A percentile compares a stretch with the other conserved stretches of the same genome.
Evolutionary conservation across 2,113 vertebrate genomes (phyloP).

Genomic region (Camelus dromedarius): DNA sequence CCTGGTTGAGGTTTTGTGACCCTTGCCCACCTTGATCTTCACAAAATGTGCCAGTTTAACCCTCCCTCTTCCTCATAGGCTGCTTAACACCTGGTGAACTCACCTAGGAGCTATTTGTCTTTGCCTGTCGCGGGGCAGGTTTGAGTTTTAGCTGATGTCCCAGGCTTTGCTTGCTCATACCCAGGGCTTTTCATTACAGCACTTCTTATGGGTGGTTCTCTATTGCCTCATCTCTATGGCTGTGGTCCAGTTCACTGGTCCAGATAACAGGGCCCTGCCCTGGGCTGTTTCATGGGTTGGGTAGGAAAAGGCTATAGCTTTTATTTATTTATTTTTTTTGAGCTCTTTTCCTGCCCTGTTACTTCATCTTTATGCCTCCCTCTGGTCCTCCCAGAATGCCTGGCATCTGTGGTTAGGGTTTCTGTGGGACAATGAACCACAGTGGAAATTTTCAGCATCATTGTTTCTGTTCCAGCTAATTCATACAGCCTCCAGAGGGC

Average conservation of each 20-base stretch:
- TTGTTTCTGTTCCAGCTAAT: background rate
- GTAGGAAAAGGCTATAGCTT: background rate
- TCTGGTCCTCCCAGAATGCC: background rate
- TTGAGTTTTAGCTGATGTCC: background rate
- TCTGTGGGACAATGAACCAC: background rate
- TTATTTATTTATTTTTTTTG: background rate
- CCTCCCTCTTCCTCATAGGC: background rate
- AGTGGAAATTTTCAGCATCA: background rate
- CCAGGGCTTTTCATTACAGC: background rate
- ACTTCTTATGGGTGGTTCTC: background rate
- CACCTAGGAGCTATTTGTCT: background rate
- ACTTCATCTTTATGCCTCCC: background rate
- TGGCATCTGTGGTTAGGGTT: background rate
- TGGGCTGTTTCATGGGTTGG: background rate
- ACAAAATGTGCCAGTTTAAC: background rate
- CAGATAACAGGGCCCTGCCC: background rate
- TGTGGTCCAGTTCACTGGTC: background rate
- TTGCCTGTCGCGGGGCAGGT: background rate
- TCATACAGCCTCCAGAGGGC: background rate
- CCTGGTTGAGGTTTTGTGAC: background rate
- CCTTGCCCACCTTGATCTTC: background rate
- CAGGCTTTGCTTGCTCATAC: background rate
- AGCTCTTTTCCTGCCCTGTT: background rate
- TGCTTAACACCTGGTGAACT: background rate
- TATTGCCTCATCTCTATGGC: background rate